phyloP scores from a whole-genome alignment of 2,888 invertebrate species.

The Stomorhina lunata region DNA sequence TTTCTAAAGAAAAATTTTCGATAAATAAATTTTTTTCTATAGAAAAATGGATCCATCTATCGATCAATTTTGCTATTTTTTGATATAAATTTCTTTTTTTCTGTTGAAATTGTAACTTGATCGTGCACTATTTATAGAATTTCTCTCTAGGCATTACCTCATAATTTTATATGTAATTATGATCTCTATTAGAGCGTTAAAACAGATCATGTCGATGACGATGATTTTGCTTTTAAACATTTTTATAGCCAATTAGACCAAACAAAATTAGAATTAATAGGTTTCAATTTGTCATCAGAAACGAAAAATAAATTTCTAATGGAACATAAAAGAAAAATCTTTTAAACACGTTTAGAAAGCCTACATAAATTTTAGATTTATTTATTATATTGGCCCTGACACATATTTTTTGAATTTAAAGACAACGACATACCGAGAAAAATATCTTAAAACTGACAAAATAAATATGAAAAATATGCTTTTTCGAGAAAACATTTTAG shows the following conservation, averaged over 20 bases:
- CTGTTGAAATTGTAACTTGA: no score
- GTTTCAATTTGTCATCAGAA: neutral
- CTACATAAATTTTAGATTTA: no score
- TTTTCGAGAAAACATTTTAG: conserved; percentile 23
- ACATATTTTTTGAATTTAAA: conserved; percentile 43
- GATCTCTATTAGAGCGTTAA: conserved; percentile 4
- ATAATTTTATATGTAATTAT: neutral
- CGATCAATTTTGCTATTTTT: no score
- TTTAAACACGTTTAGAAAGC: neutral
- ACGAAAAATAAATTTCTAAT: no score
- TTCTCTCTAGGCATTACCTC: neutral
- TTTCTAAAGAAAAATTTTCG: no score
- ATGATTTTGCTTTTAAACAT: neutral
- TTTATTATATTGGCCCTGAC: conserved; percentile 42
- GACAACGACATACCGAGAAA: neutral
- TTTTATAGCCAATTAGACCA: neutral
- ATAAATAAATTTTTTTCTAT: no score
- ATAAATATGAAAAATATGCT: conserved; percentile 19
- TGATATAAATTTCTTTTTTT: no score
- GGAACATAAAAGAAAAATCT: neutral
- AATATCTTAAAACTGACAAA: conserved; percentile 24
- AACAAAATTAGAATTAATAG: neutral
- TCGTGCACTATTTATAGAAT: neutral
- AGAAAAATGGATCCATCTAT: no score
- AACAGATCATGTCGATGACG: neutral